Evolutionary conservation across 1,140 invertebrate species (phyloP).

Genomic region (Cecropterus lyciades): DNA sequence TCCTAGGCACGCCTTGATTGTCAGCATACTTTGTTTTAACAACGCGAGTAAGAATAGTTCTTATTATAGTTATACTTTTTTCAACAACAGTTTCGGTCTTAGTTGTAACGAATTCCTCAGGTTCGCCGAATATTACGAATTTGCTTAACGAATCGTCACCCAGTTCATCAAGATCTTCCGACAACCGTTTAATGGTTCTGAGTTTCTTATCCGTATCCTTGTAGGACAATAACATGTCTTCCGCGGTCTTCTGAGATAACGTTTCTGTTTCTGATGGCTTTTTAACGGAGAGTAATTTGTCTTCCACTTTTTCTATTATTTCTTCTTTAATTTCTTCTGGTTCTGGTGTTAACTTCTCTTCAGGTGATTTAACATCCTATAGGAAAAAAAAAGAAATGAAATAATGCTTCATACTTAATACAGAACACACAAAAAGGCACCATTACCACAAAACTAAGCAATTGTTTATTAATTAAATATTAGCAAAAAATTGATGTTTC

Average conservation of each 20-base stretch:
- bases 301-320: too few relatives aligned
- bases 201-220: constrained; percentile 47
- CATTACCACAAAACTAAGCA: too few relatives aligned
- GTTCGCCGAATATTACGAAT: constrained; percentile 45
- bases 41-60: constrained; percentile 54
- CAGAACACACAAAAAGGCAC: too few relatives aligned
- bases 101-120: constrained; percentile 54
- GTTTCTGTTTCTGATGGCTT: constrained; percentile 3
- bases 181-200: constrained; percentile 42
- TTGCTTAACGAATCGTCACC: constrained; percentile 49
- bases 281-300: too few relatives aligned
- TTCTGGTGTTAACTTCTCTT: not conserved
- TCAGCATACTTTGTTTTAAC: constrained; percentile 58
- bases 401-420: too few relatives aligned
- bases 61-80: constrained; percentile 51
- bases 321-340: not conserved
- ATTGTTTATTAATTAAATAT: too few relatives aligned
- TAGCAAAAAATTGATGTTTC: too few relatives aligned
- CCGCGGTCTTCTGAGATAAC: not conserved
- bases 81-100: constrained; percentile 49
- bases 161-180: constrained; percentile 20
- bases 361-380: not conserved
- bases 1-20: constrained; percentile 49
- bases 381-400: not conserved
- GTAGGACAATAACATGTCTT: constrained; percentile 1